Conservation (phyloP, 2,888 invertebrate species). For the Acrobeloides nanus region DNA sequence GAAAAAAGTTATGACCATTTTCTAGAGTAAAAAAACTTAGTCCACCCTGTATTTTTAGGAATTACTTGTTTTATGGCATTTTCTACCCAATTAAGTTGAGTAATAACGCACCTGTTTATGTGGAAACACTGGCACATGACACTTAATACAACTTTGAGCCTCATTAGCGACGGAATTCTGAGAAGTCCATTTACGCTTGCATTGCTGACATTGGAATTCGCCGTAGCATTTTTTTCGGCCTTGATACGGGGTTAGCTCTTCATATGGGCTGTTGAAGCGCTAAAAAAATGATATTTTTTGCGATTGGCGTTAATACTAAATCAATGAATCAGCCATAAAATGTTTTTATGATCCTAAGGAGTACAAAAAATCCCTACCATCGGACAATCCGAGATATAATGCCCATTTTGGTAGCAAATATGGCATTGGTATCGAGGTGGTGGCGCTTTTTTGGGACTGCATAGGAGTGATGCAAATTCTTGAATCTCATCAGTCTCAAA, state of each 20-base stretch:
- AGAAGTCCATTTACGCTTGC: slow-evolving; percentile 40
- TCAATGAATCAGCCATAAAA: background rate
- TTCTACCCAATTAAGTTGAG: slow-evolving; percentile 7
- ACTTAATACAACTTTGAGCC: slow-evolving; percentile 52
- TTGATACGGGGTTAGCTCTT: slow-evolving; percentile 52
- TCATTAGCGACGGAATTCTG: slow-evolving; percentile 52
- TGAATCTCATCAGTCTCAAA: slow-evolving; percentile 48
- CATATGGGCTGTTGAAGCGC: slow-evolving; percentile 50
- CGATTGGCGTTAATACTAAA: background rate
- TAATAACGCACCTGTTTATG: slow-evolving; percentile 46
- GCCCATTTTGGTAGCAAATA: slow-evolving; percentile 48
- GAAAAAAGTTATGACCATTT: slow-evolving; percentile 12
- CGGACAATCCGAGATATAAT: slow-evolving; percentile 51
- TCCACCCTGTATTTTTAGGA: no score
- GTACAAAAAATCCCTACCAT: slow-evolving; percentile 24
- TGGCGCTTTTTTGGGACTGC: slow-evolving; percentile 50
- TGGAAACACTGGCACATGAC: slow-evolving; percentile 50
- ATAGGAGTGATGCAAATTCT: slow-evolving; percentile 47
- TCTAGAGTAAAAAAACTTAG: no score
- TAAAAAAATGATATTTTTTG: slow-evolving; percentile 20
- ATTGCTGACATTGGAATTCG: slow-evolving; percentile 44
- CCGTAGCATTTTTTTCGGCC: slow-evolving; percentile 53
- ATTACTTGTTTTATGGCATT: no score
- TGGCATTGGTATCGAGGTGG: slow-evolving; percentile 51
- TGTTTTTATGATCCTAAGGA: background rate